Conservation (phyloP, 2,888 invertebrate genomes). For the Eutolmus rufibarbis region DNA sequence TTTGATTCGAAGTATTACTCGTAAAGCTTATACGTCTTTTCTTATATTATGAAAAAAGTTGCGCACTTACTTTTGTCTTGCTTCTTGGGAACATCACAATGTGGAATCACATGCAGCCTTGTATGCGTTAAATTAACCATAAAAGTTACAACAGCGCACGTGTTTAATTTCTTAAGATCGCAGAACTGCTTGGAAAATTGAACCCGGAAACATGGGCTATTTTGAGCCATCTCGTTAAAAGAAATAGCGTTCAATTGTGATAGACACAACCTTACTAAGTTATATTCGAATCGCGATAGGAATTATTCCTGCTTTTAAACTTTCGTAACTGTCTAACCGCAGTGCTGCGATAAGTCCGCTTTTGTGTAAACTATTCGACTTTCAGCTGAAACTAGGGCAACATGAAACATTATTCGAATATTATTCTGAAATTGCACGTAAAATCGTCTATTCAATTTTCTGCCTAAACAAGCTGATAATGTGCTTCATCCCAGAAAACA, state of each 20-base stretch:
- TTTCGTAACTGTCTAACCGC: background rate
- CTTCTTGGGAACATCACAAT: background rate
- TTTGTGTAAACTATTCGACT: background rate
- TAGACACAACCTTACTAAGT: background rate
- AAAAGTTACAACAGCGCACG: background rate
- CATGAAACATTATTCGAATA: background rate
- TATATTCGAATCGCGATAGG: background rate
- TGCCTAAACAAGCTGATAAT: background rate
- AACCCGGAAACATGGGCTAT: background rate
- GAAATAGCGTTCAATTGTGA: background rate
- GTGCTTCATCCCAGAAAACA: background rate
- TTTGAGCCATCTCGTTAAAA: background rate
- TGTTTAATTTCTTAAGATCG: background rate
- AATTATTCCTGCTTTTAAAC: background rate
- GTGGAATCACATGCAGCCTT: background rate
- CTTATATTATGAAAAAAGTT: background rate
- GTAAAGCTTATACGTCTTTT: background rate
- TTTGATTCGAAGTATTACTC: background rate
- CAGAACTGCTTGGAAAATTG: background rate
- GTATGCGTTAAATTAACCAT: background rate
- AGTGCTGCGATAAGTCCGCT: background rate
- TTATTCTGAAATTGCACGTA: background rate
- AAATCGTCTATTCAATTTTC: conserved; percentile 4
- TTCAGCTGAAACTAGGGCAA: background rate
- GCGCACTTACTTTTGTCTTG: background rate